Evolutionary conservation across 2,113 vertebrate species (phyloP), one percentile per base, ranked within the genome.

Genomic region (Notothenia coriiceps): DNA sequence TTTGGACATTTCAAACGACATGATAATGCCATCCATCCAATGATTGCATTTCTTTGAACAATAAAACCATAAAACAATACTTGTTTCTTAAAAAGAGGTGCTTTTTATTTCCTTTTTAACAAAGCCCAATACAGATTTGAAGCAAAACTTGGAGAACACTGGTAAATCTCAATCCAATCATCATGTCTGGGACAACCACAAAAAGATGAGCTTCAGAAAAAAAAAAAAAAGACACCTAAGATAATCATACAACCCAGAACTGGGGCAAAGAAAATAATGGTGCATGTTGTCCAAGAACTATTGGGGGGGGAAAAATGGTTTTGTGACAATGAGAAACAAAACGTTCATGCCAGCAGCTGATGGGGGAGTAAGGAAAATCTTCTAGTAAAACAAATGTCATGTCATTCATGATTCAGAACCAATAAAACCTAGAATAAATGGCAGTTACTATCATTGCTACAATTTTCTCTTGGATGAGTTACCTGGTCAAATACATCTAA

Each of bases 91-190:
- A 90, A 91, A 93, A 91, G 57, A 83, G 88, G 85, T 83, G 61
- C 91, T 94, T 7, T 40, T 93, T 93, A 90, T 92, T 93, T 89
- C 62, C 54, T 81, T 87, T 91, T 91, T 82, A 93, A 91, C 84
- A 92, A 93, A 94, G 89, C 80, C 88, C 89, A 92, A 88, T 89
- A 94, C 88, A 94, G 87, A 91, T 91, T 89, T 91, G 84, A 94
- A 95, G 91, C 88, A 91, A 91, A 94, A 93, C 77, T 87, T 76
- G 80, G 89, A 88, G 72, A 92, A 94, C 84, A 91, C 88, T 89
- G 90, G 87, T 89, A 87, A 93, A 93, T 87, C 72, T 93, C 79
- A 89, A 89, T 88, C 57, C 83, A 85, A 89, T 88, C 74, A 79
- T 83, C 49, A 50, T 84, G 82, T 88, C 68, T 70, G 71, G 87